Evolutionary conservation across 30 jellyfish, hydroid and myxozoan species (phyloP).

Genomic region (Cassiopea andromeda): DNA sequence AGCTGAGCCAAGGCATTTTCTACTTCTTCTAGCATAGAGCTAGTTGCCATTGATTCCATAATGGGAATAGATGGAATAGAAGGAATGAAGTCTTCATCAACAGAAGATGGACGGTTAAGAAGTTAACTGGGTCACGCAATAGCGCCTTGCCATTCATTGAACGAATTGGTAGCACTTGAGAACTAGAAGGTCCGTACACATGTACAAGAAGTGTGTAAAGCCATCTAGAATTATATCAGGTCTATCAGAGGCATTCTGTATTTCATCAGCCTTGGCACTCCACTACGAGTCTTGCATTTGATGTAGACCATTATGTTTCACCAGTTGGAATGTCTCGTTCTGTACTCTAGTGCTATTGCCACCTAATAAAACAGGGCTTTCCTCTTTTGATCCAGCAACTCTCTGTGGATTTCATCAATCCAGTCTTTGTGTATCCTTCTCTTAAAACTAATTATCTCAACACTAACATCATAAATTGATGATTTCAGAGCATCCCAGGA

Average conservation of each 20-base stretch:
- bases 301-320: conserved; percentile 5
- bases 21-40: conserved; percentile 12
- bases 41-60: not conserved
- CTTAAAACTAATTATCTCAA: conserved; percentile 10
- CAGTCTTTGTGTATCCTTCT: conserved; percentile 52
- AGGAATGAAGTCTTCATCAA: conserved; percentile 2
- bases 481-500: conserved; percentile 34
- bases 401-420: conserved; percentile 40
- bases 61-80: conserved; percentile 17
- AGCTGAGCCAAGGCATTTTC: not conserved
- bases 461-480: not conserved
- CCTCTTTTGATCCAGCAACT: conserved; percentile 8
- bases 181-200: conserved; percentile 41
- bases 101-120: conserved; percentile 12
- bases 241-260: conserved; percentile 24
- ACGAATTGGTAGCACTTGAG: not conserved
- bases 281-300: conserved; percentile 31
- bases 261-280: conserved; percentile 29
- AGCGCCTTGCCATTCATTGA: conserved; percentile 11
- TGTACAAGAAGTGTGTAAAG: conserved; percentile 6
- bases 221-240: not conserved
- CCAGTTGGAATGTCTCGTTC: not conserved
- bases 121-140: not conserved
- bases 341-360: not conserved
- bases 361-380: not conserved